phyloP scores from a whole-genome alignment of 2,113 vertebrate species.

The Cyanistes caeruleus region DNA sequence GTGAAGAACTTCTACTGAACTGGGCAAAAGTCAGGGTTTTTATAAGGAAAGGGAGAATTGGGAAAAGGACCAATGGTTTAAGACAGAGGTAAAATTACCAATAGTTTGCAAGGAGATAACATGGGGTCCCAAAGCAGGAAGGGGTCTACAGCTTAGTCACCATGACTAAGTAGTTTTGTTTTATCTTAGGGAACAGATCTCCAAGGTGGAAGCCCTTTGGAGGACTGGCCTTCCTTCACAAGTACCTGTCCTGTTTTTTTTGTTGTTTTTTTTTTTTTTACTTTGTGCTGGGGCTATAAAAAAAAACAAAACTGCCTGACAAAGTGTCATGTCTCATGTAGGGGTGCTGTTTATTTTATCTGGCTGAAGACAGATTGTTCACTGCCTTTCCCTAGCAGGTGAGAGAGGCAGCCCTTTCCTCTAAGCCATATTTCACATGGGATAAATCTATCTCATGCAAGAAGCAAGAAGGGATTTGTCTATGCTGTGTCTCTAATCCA shows the following conservation, averaged over 20 bases:
- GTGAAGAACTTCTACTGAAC: too few relatives aligned
- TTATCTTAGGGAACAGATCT: too few relatives aligned
- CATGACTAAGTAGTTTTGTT: too few relatives aligned
- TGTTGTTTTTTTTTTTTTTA: background rate
- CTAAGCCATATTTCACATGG: constrained; percentile 6
- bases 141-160: too few relatives aligned
- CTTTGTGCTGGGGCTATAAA: background rate
- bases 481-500: background rate
- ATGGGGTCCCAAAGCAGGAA: too few relatives aligned
- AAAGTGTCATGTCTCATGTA: background rate
- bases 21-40: too few relatives aligned
- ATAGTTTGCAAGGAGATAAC: too few relatives aligned
- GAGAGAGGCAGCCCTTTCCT: background rate
- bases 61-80: too few relatives aligned
- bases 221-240: too few relatives aligned
- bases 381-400: background rate
- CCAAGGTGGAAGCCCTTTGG: too few relatives aligned
- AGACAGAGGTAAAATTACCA: too few relatives aligned
- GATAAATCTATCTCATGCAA: background rate
- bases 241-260: background rate
- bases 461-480: constrained; percentile 14
- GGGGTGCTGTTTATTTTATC: background rate
- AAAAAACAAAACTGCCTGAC: background rate
- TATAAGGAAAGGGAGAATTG: too few relatives aligned
- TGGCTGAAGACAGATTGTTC: background rate